Conservation (phyloP, 2,888 invertebrate genomes). For the Zeuzera pyrina region DNA sequence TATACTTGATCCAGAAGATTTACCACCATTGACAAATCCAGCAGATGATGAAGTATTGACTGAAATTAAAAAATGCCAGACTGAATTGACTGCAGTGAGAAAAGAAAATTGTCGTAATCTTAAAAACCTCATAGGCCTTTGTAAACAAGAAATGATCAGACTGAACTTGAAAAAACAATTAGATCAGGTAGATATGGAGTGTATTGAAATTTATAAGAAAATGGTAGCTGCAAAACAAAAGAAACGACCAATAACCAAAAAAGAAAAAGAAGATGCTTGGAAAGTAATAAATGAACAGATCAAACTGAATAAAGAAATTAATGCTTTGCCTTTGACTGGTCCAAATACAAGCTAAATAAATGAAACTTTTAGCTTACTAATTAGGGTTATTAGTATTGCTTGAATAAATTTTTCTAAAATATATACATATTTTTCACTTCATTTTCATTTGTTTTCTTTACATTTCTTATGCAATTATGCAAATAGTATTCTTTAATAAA, state of each 20-base stretch:
- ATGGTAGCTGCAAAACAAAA: constrained; percentile 86
- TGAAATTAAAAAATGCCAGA: constrained; percentile 91
- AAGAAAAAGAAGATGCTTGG: constrained; percentile 87
- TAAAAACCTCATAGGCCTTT: constrained; percentile 77
- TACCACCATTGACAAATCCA: constrained; percentile 71
- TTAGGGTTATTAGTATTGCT: too few species aligned
- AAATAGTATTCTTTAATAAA: too few species aligned
- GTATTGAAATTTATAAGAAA: constrained; percentile 89
- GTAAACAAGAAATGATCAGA: constrained; percentile 85
- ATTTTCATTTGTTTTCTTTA: too few species aligned
- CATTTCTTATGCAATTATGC: too few species aligned
- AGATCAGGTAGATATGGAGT: constrained; percentile 80
- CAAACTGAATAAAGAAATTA: constrained; percentile 67
- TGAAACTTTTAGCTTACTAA: too few species aligned
- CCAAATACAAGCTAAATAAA: constrained; percentile 54
- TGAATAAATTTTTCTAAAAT: too few species aligned
- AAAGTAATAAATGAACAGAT: constrained; percentile 79
- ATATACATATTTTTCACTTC: too few species aligned
- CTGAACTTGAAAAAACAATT: constrained; percentile 85
- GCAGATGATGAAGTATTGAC: constrained; percentile 90
- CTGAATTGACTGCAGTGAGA: constrained; percentile 83
- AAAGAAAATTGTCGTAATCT: constrained; percentile 86
- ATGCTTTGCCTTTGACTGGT: constrained; percentile 59
- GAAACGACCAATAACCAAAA: constrained; percentile 82
- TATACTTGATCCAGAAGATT: constrained; percentile 80